Base-by-base conservation (phyloP, 2,797 vertebrate species). In the Falco cherrug region DNA sequence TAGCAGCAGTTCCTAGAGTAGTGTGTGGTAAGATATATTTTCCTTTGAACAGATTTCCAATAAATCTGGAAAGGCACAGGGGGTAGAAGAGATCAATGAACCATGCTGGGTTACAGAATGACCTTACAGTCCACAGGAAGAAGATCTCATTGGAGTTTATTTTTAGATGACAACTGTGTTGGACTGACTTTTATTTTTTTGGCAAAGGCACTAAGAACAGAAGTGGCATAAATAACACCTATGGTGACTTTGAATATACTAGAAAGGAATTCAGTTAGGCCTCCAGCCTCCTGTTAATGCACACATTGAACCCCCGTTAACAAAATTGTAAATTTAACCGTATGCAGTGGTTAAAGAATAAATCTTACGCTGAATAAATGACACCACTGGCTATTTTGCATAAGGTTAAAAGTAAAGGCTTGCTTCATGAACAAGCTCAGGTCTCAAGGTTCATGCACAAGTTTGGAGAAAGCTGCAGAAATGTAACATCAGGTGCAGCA, bases 71-170 rank as follows among this genome's bases (percentile, higher is more conserved):
- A 61, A 95, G 87, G 92, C 87, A 80, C 37, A 94, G 83, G 43
- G 64, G 60, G 90, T 96, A 94, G 95, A 78, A 96, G 33, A 95
- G 85, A 77, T 96, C 92, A 95, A 56, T 96, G 90, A 96, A 91
- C 95, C 87, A 69, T 89, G 71, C 71, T 87, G 80, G 91, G 89
- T 85, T 96, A 90, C 81, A 94, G 77, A 95, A 86, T 92, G 87
- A 97, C 94, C 95, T 97, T 95, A 96, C 61, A 88, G 75, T 41
- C 57, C 67, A 92, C 79, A 94, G 94, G 95, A 97, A 93, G 80
- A 91, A 90, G 88, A 95, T 85, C 61, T 92, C 71, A 79, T 85
- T 90, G 77, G 81, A 94, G 91, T 97, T 97, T 97, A 97, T 97
- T 97, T 97, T 97, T 94, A 96, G 93, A 94, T 73, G 89, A 95